phyloP scores from a whole-genome alignment of 2,888 invertebrate species.

The Chaetoderma sp. region DNA sequence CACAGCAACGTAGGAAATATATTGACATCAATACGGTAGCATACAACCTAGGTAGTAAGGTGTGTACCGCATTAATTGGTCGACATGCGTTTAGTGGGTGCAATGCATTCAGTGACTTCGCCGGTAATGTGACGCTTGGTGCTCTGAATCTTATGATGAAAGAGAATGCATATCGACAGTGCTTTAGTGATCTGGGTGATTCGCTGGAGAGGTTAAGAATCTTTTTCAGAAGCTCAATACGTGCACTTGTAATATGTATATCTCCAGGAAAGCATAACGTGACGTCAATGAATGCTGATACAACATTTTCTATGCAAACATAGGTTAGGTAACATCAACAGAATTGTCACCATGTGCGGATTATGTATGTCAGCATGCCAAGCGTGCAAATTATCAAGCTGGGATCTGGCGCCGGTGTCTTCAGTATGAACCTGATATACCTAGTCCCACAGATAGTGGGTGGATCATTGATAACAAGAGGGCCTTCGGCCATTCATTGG shows the following conservation, averaged over 20 bases:
- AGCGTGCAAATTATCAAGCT: slow-evolving; percentile 35
- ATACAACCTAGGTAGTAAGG: slow-evolving; percentile 7
- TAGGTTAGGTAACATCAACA: slow-evolving; percentile 24
- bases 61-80: slow-evolving; percentile 22
- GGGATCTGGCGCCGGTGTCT: slow-evolving; percentile 30
- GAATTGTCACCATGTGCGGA: slow-evolving; percentile 31
- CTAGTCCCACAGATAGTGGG: slow-evolving; percentile 18
- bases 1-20: not conserved
- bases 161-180: not conserved
- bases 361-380: slow-evolving; percentile 16
- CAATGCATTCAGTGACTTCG: slow-evolving; percentile 24
- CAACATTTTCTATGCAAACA: slow-evolving; percentile 24
- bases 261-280: not conserved
- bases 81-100: slow-evolving; percentile 30
- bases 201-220: slow-evolving; percentile 19
- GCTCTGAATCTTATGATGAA: not conserved
- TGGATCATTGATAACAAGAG: slow-evolving; percentile 7
- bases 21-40: not conserved
- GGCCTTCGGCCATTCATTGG: slow-evolving; percentile 9
- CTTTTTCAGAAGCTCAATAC: slow-evolving; percentile 18
- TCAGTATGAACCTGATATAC: slow-evolving; percentile 8
- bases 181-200: slow-evolving; percentile 17
- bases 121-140: slow-evolving; percentile 4
- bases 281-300: slow-evolving; percentile 30
- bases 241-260: slow-evolving; percentile 30